Percentiles rank a stretch among this genome's conserved stretches.
These are phyloP conservation scores for Drosophila erecta DNA, from an alignment of 1,140 invertebrate species.

Conservation along the genomic window DNA sequence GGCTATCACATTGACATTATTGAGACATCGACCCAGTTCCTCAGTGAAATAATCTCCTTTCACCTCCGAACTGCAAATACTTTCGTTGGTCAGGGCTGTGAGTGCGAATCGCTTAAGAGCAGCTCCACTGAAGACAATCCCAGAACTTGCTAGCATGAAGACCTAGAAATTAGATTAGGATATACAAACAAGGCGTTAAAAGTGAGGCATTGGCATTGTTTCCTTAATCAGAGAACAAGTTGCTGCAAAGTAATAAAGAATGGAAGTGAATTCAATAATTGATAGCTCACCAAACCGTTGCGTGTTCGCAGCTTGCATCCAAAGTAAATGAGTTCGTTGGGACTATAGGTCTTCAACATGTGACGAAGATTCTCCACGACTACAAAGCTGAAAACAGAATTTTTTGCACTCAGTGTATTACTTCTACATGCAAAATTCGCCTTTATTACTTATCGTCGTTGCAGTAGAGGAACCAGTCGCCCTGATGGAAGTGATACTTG, in stretches of 20 bases:
- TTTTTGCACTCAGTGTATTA: neutral
- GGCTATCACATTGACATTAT: slow-evolving; percentile 53
- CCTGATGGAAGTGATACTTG: slow-evolving; percentile 55
- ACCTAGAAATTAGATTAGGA: slow-evolving; percentile 5
- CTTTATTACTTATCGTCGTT: slow-evolving; percentile 65
- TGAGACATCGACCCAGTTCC: slow-evolving; percentile 58
- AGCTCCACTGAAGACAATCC: slow-evolving; percentile 55
- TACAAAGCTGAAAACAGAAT: slow-evolving; percentile 50
- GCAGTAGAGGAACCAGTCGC: slow-evolving; percentile 66
- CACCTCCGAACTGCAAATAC: slow-evolving; percentile 27
- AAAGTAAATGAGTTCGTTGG: slow-evolving; percentile 62
- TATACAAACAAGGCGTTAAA: neutral
- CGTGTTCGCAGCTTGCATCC: slow-evolving; percentile 55
- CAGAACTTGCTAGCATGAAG: slow-evolving; percentile 42
- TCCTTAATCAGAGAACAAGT: no score
- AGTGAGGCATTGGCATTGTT: no score
- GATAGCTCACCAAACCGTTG: slow-evolving; percentile 24
- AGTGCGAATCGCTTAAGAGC: slow-evolving; percentile 42
- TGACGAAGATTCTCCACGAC: slow-evolving; percentile 63
- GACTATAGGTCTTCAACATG: slow-evolving; percentile 42
- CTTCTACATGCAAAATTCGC: no score
- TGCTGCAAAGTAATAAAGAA: no score
- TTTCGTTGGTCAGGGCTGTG: slow-evolving; percentile 44
- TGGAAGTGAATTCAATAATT: no score
- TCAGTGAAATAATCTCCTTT: slow-evolving; percentile 14